A percentile compares a stretch with the other conserved stretches of the same genome.
Conservation (phyloP, 2,888 invertebrate genomes). For the Synanthedon myopaeformis region DNA sequence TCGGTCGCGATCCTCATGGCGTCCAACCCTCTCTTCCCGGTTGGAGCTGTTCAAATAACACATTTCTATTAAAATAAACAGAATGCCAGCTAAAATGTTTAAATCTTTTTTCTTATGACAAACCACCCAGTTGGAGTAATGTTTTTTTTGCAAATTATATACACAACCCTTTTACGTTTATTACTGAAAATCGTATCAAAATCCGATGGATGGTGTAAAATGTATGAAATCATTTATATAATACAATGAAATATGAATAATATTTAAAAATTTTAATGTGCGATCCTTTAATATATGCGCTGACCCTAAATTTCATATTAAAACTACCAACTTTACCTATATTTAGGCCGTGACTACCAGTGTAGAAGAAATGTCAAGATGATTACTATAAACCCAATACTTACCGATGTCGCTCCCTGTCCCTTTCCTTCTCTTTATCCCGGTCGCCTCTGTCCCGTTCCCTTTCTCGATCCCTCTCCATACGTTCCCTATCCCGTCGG, state of each 20-base stretch:
- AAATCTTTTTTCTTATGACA: too few relatives aligned
- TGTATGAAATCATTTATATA: too few relatives aligned
- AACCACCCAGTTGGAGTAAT: too few relatives aligned
- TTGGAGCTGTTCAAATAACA: constrained; percentile 10
- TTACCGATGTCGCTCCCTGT: constrained; percentile 13
- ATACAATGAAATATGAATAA: too few relatives aligned
- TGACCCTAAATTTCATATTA: too few relatives aligned
- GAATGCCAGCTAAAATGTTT: too few relatives aligned
- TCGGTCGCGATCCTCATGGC: constrained; percentile 17
- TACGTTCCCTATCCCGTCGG: constrained; percentile 51
- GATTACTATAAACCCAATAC: neutral
- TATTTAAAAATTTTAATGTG: too few relatives aligned
- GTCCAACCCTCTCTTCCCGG: constrained; percentile 13
- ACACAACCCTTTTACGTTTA: too few relatives aligned
- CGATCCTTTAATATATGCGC: too few relatives aligned
- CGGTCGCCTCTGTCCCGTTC: constrained; percentile 30
- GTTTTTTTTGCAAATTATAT: too few relatives aligned
- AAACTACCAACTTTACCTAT: neutral
- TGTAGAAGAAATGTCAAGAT: neutral
- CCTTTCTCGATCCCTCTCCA: constrained; percentile 52
- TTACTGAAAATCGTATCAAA: too few relatives aligned
- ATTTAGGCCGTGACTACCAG: neutral
- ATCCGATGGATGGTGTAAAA: too few relatives aligned
- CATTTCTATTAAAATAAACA: neutral
- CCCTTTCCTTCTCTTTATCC: constrained; percentile 18